phyloP scores from a whole-genome alignment of 2,888 invertebrate genomes.

The Napeogenes inachia region DNA sequence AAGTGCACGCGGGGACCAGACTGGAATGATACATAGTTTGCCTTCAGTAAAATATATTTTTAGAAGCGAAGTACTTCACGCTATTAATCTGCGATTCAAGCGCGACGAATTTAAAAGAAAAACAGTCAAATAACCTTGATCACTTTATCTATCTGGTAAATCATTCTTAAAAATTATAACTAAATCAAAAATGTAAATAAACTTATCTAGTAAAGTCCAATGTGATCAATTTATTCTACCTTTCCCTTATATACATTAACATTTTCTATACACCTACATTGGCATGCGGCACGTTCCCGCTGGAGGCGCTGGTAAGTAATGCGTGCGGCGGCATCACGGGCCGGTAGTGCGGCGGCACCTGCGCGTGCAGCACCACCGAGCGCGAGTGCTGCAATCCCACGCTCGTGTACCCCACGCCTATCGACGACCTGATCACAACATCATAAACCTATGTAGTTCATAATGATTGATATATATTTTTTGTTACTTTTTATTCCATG shows the following conservation, averaged over 20 bases:
- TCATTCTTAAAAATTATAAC: neutral
- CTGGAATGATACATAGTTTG: constrained; percentile 40
- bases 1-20: constrained; percentile 79
- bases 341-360: constrained; percentile 72
- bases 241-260: too few species aligned
- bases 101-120: too few species aligned
- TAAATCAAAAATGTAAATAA: neutral
- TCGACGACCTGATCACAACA: constrained; percentile 57
- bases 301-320: constrained; percentile 78
- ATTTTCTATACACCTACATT: constrained; percentile 43
- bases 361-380: constrained; percentile 84
- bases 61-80: neutral
- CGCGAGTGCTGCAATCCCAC: constrained; percentile 81
- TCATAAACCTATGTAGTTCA: constrained; percentile 13
- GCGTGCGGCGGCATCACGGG: constrained; percentile 67
- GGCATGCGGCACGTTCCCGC: constrained; percentile 78
- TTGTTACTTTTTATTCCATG: too few species aligned
- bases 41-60: neutral
- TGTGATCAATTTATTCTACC: too few species aligned
- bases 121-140: too few species aligned
- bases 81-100: neutral
- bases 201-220: too few species aligned
- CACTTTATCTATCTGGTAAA: neutral
- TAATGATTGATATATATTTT: too few species aligned
- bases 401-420: constrained; percentile 65